These are phyloP conservation scores for Pinna nobilis DNA, from an alignment of 1,140 invertebrate genomes.

Conservation along the genomic window DNA sequence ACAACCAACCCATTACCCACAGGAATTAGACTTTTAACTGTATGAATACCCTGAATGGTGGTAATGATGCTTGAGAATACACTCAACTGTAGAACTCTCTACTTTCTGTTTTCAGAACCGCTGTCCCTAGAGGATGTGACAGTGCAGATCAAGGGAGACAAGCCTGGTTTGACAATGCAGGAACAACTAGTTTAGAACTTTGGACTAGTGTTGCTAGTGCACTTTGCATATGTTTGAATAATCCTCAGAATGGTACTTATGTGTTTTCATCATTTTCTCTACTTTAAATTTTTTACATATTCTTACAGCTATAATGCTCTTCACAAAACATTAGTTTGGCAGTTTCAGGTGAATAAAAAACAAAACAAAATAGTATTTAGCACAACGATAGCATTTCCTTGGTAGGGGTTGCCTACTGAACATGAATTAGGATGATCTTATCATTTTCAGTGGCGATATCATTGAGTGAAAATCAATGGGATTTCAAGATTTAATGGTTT, in stretches of 20 bases:
- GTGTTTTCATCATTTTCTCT: neutral
- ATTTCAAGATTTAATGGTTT: too few relatives aligned
- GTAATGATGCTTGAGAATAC: neutral
- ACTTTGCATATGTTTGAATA: conserved; percentile 48
- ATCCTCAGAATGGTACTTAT: conserved; percentile 46
- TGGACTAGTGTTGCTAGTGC: conserved; percentile 39
- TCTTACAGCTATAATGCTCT: too few relatives aligned
- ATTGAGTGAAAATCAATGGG: too few relatives aligned
- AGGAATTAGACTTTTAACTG: neutral
- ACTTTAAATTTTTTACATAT: neutral
- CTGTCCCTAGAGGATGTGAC: conserved; percentile 20
- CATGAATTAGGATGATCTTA: too few relatives aligned
- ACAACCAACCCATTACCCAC: too few relatives aligned
- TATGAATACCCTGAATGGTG: neutral
- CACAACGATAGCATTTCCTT: too few relatives aligned
- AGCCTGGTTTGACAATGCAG: conserved; percentile 42
- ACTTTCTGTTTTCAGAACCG: conserved; percentile 6
- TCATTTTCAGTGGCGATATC: too few relatives aligned
- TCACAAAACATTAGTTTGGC: too few relatives aligned
- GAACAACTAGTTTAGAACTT: conserved; percentile 33
- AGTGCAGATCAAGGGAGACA: conserved; percentile 2
- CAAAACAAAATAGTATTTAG: too few relatives aligned
- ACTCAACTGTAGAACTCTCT: neutral
- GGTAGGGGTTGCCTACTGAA: too few relatives aligned
- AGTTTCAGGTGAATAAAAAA: too few relatives aligned